Conservation (phyloP, 2,797 vertebrate genomes). For the Poeciliopsis gracilis region DNA sequence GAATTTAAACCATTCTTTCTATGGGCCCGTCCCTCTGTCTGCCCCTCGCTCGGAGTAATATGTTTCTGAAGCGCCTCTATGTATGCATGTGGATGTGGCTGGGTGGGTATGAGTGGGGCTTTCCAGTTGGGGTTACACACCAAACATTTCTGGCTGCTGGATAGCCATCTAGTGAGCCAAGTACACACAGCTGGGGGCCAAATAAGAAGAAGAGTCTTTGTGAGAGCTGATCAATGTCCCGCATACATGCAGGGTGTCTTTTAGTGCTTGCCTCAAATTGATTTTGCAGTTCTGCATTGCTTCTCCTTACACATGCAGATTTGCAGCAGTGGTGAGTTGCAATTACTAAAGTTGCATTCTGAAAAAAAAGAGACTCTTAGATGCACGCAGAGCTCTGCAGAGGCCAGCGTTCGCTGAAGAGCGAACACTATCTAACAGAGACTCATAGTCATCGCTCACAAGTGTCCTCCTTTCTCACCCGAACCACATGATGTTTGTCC, state of each 20-base stretch:
- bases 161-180: slow-evolving; percentile 64
- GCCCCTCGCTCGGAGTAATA: slow-evolving; percentile 54
- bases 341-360: background rate
- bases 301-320: background rate
- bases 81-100: slow-evolving; percentile 51
- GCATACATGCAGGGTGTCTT: slow-evolving; percentile 3
- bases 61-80: slow-evolving; percentile 52
- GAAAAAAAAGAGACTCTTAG: background rate
- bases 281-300: background rate
- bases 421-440: slow-evolving; percentile 36
- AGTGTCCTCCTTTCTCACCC: slow-evolving; percentile 57
- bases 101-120: slow-evolving; percentile 69
- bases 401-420: slow-evolving; percentile 20
- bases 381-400: slow-evolving; percentile 7
- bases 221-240: slow-evolving; percentile 65
- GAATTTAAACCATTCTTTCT: slow-evolving; percentile 75
- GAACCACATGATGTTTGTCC: slow-evolving; percentile 73
- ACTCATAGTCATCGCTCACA: slow-evolving; percentile 57
- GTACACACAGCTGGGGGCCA: slow-evolving; percentile 78
- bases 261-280: slow-evolving; percentile 11
- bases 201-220: slow-evolving; percentile 74
- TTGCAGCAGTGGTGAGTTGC: background rate
- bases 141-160: slow-evolving; percentile 80
- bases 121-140: slow-evolving; percentile 75
- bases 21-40: slow-evolving; percentile 65